Percentiles rank a stretch among this genome's conserved stretches.
Conservation (phyloP, 2,888 invertebrate genomes). For the Priapulus caudatus region DNA sequence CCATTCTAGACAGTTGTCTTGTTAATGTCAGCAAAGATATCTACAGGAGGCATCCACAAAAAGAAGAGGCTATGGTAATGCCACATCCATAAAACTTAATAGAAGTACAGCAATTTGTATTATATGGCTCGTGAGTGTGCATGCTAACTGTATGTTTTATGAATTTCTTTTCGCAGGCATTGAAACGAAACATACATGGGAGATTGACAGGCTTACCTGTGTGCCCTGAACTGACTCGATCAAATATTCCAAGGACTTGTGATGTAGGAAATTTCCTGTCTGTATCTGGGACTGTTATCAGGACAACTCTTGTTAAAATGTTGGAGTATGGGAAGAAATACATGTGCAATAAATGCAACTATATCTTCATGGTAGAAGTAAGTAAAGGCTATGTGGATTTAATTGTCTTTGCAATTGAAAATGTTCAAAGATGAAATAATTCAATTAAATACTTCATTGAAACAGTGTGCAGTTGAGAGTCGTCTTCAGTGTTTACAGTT, state of each 20-base stretch:
- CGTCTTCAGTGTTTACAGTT: too few species aligned
- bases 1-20: slow-evolving; percentile 51
- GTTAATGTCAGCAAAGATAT: slow-evolving; percentile 50
- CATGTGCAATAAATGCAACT: slow-evolving; percentile 63
- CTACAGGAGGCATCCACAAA: slow-evolving; percentile 35
- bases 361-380: slow-evolving; percentile 51
- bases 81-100: slow-evolving; percentile 17
- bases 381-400: neutral
- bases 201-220: slow-evolving; percentile 51
- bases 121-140: too few species aligned
- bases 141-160: slow-evolving; percentile 12
- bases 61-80: too few species aligned
- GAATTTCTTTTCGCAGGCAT: slow-evolving; percentile 25
- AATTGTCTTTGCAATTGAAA: neutral
- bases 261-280: slow-evolving; percentile 60
- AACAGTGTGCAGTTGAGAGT: neutral
- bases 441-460: slow-evolving; percentile 5
- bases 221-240: slow-evolving; percentile 54
- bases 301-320: slow-evolving; percentile 60
- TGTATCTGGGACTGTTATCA: slow-evolving; percentile 63
- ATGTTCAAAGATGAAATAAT: neutral
- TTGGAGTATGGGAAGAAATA: slow-evolving; percentile 61
- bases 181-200: slow-evolving; percentile 55
- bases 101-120: neutral
- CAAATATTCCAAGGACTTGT: slow-evolving; percentile 53